Percentiles rank a stretch among this genome's conserved stretches.
Conservation (phyloP, 2,113 vertebrate genomes). For the Microtus pennsylvanicus region DNA sequence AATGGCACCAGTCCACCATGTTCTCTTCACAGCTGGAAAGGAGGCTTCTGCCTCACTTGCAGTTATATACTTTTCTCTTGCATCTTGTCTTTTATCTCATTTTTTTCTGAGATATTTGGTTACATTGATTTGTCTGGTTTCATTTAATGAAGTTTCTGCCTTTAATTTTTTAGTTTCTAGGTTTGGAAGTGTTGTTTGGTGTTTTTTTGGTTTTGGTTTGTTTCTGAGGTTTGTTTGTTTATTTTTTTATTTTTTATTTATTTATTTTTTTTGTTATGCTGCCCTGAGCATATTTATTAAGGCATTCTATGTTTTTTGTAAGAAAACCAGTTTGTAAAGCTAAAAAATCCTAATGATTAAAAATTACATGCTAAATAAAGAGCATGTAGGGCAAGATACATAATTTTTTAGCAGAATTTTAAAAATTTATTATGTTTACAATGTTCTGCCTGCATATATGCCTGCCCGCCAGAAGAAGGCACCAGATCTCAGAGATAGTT, state of each 20-base stretch:
- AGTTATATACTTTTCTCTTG: not conserved
- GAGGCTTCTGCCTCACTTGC: not conserved
- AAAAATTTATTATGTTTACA: too few species aligned
- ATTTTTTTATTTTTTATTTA: too few species aligned
- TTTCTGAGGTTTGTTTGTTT: not conserved
- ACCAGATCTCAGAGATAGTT: too few species aligned
- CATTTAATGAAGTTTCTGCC: slow-evolving; percentile 8
- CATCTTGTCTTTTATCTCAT: not conserved
- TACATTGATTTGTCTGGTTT: not conserved
- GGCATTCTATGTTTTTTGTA: not conserved
- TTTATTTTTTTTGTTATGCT: not conserved
- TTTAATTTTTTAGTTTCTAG: not conserved
- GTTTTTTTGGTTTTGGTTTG: not conserved
- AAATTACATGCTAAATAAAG: slow-evolving; percentile 26
- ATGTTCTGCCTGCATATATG: too few species aligned
- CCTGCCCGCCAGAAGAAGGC: too few species aligned
- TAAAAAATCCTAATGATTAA: not conserved
- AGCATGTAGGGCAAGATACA: not conserved
- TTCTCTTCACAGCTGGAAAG: not conserved
- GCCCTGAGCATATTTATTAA: not conserved
- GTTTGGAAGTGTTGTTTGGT: not conserved
- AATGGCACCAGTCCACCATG: not conserved
- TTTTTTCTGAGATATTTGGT: not conserved
- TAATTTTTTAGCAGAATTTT: not conserved
- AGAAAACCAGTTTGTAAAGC: not conserved